Conservation (phyloP, 2,888 invertebrate genomes). For the Volucella zonaria region DNA sequence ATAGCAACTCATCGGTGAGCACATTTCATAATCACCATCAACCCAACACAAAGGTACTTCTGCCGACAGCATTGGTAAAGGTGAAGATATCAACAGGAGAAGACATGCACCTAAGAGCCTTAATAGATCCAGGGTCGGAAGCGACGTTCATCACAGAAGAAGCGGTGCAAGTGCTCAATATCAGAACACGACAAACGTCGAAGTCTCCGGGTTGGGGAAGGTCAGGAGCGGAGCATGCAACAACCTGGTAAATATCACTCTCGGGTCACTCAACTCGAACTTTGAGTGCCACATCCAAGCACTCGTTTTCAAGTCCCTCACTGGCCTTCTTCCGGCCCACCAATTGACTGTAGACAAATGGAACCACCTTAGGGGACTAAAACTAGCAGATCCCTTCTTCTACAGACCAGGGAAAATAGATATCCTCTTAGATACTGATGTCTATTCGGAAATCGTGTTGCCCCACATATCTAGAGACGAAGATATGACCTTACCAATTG, state of each 20-base stretch:
- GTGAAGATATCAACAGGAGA: too few species aligned
- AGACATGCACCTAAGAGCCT: too few species aligned
- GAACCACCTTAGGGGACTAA: neutral
- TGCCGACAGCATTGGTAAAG: too few species aligned
- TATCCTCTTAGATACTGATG: conserved; percentile 9
- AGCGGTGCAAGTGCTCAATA: too few species aligned
- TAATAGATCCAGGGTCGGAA: too few species aligned
- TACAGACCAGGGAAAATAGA: neutral
- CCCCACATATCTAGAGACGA: conserved; percentile 6
- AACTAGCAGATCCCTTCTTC: conserved; percentile 11
- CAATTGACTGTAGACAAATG: neutral
- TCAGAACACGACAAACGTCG: neutral
- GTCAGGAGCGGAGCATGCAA: conserved; percentile 28
- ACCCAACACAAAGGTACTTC: too few species aligned
- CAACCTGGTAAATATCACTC: neutral
- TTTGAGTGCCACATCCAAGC: conserved; percentile 10
- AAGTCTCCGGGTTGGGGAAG: conserved; percentile 23
- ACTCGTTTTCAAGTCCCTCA: conserved; percentile 12
- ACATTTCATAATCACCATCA: too few species aligned
- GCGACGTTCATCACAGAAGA: too few species aligned
- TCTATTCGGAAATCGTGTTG: conserved; percentile 13
- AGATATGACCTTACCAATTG: neutral
- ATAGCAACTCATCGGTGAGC: too few species aligned
- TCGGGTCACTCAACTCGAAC: neutral
- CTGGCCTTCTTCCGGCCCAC: conserved; percentile 20